These are phyloP conservation scores for Saguinus imperator DNA, from an alignment of 2,113 vertebrate genomes.

Conservation along the genomic window DNA sequence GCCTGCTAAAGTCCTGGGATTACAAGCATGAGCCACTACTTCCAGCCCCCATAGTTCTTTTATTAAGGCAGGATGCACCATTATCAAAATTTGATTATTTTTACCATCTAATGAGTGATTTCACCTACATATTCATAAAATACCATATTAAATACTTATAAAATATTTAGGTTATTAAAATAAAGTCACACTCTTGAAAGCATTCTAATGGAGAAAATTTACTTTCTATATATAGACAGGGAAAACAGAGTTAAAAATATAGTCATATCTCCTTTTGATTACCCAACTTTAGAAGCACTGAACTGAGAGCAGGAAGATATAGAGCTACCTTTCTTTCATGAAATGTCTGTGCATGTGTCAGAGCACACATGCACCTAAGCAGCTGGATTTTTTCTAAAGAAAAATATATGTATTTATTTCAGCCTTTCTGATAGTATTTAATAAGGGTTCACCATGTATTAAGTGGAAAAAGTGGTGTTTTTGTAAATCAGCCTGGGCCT, in stretches of 20 bases:
- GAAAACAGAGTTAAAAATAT: neutral
- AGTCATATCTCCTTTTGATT: neutral
- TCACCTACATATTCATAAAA: neutral
- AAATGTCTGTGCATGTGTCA: neutral
- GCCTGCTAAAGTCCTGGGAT: too few species aligned
- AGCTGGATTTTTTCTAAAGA: neutral
- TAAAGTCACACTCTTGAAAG: neutral
- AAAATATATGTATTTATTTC: neutral
- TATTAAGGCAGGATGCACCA: neutral
- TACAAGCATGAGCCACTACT: too few species aligned
- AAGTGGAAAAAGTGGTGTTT: neutral
- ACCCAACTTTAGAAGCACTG: neutral
- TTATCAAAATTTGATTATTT: neutral
- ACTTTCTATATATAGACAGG: neutral
- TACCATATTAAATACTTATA: neutral
- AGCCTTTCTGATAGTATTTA: neutral
- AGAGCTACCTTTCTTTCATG: neutral
- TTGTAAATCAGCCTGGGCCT: neutral
- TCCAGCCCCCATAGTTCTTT: too few species aligned
- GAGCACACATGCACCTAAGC: neutral
- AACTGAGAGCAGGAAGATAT: neutral
- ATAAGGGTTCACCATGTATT: neutral
- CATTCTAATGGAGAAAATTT: neutral
- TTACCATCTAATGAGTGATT: neutral
- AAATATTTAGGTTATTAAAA: neutral